Evolutionary conservation across 2,797 vertebrate species (phyloP).

Genomic region (Sphenopsis melanotis): DNA sequence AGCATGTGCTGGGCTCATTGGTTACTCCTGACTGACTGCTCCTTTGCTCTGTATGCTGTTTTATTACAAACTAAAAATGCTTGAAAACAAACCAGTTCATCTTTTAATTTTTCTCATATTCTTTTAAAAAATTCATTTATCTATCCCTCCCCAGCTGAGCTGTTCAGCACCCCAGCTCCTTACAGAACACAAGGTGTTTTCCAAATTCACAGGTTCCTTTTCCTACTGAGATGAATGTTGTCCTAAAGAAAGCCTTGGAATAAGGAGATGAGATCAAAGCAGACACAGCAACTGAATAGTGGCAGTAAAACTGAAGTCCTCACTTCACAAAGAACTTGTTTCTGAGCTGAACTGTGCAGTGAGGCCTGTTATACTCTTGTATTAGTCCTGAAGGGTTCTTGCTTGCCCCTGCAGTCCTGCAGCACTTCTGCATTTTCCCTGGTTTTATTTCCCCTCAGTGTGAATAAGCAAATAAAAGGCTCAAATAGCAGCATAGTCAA

Average conservation of each 20-base stretch:
- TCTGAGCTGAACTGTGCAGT: not conserved
- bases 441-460: not conserved
- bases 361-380: not conserved
- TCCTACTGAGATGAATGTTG: not conserved
- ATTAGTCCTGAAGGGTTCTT: not conserved
- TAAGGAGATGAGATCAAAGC: not conserved
- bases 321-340: not conserved
- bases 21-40: not conserved
- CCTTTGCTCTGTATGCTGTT: not conserved
- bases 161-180: not conserved
- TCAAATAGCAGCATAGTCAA: not conserved
- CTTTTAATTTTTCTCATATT: not conserved
- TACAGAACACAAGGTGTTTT: not conserved
- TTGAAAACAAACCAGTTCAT: not conserved
- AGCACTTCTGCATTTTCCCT: not conserved
- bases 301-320: not conserved
- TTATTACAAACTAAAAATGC: not conserved
- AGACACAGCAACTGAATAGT: not conserved
- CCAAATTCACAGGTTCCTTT: not conserved
- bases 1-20: not conserved
- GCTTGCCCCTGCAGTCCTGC: not conserved
- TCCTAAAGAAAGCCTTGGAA: not conserved
- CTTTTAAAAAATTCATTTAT: not conserved
- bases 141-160: not conserved
- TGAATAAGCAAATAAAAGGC: not conserved